Percentiles rank a stretch among this genome's conserved stretches.
phyloP scores from a whole-genome alignment of 2,888 invertebrate species.

The Hirtodrosophila duncani region DNA sequence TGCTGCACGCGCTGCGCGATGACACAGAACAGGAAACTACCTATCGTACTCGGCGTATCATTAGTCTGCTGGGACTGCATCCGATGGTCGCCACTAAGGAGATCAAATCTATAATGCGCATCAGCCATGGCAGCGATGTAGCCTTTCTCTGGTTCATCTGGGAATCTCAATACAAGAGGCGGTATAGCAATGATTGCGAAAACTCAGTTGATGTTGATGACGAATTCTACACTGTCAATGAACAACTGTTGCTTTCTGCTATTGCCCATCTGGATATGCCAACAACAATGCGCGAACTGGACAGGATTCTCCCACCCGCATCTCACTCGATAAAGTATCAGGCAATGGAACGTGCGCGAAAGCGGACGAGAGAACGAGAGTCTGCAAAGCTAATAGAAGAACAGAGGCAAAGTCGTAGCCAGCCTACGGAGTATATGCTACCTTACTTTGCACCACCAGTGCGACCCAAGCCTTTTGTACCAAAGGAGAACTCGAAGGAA shows the following conservation, averaged over 20 bases:
- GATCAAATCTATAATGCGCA: slow-evolving; percentile 50
- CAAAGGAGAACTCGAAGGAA: neutral
- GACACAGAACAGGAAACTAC: slow-evolving; percentile 70
- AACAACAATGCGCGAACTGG: slow-evolving; percentile 73
- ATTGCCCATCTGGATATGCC: slow-evolving; percentile 76
- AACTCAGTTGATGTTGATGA: neutral
- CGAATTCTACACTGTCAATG: slow-evolving; percentile 57
- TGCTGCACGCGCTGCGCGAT: slow-evolving; percentile 67
- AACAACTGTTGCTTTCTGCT: slow-evolving; percentile 73
- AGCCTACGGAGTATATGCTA: neutral
- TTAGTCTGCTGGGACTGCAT: slow-evolving; percentile 56
- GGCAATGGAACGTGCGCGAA: neutral
- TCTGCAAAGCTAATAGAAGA: neutral
- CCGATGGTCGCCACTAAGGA: slow-evolving; percentile 50
- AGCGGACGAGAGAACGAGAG: neutral
- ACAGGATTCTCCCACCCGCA: slow-evolving; percentile 66
- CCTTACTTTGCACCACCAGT: slow-evolving; percentile 33
- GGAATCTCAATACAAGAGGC: slow-evolving; percentile 67
- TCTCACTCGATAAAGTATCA: slow-evolving; percentile 31
- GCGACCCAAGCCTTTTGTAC: slow-evolving; percentile 23
- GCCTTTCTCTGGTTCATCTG: slow-evolving; percentile 77
- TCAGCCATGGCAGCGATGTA: slow-evolving; percentile 74
- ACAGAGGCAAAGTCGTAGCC: neutral
- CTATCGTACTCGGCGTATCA: slow-evolving; percentile 51
- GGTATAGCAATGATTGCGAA: neutral